Conservation (phyloP, 2,888 invertebrate species). For the Dolichomitus sp. region DNA sequence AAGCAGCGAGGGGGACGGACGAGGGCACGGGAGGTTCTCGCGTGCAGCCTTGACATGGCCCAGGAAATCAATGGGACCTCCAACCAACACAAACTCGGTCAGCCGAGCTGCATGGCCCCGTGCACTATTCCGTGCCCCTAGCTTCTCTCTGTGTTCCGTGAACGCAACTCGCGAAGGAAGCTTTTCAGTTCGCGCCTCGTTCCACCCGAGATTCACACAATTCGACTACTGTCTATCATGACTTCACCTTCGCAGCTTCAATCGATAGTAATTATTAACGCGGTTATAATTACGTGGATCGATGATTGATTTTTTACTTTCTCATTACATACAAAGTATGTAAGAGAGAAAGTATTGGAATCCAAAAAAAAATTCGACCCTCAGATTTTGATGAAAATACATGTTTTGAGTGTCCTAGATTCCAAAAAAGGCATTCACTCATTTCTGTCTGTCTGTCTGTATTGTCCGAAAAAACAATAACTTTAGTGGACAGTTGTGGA, state of each 20-base stretch:
- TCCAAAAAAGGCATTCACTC: too few relatives aligned
- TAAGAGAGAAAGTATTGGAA: too few relatives aligned
- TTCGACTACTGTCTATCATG: slow-evolving; percentile 10
- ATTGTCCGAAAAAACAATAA: too few relatives aligned
- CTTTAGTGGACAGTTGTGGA: too few relatives aligned
- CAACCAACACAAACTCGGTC: slow-evolving; percentile 84
- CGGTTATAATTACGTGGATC: not conserved
- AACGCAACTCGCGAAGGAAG: slow-evolving; percentile 42
- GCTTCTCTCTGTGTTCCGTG: slow-evolving; percentile 36
- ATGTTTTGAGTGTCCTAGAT: too few relatives aligned
- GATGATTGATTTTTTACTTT: not conserved
- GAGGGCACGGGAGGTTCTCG: slow-evolving; percentile 80
- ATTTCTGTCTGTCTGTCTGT: too few relatives aligned
- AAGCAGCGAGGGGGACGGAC: slow-evolving; percentile 69
- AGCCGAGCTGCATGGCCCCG: slow-evolving; percentile 73
- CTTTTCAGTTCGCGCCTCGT: slow-evolving; percentile 34
- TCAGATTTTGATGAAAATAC: too few relatives aligned
- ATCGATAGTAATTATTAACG: slow-evolving; percentile 6
- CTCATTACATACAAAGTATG: too few relatives aligned
- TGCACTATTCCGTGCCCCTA: slow-evolving; percentile 43
- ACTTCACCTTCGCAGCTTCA: not conserved
- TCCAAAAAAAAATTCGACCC: too few relatives aligned
- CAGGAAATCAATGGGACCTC: slow-evolving; percentile 86
- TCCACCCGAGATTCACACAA: slow-evolving; percentile 20
- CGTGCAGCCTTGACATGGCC: slow-evolving; percentile 86